Evolutionary conservation across 2,888 invertebrate species (phyloP).

Genomic region (Ichneumoninae sp.): DNA sequence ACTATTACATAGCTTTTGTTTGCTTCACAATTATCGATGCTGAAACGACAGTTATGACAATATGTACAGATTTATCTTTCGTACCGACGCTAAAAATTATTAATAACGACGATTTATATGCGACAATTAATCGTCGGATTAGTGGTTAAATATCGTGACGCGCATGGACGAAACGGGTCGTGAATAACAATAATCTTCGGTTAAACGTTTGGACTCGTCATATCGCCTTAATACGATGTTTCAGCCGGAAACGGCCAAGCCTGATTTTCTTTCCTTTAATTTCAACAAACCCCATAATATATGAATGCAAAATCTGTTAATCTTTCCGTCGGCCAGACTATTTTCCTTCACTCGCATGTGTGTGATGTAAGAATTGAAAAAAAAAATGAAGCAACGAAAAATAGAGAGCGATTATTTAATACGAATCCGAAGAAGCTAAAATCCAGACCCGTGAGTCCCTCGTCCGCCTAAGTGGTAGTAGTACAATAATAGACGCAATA

Average conservation of each 20-base stretch:
- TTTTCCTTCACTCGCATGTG: not conserved
- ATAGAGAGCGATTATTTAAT: not conserved
- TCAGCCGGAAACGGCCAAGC: not conserved
- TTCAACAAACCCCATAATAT: not conserved
- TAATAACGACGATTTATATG: constrained; percentile 63
- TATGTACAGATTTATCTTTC: constrained; percentile 78
- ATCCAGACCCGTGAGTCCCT: constrained; percentile 50
- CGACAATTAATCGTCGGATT: constrained; percentile 66
- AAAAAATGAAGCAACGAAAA: not conserved
- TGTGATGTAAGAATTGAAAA: constrained; percentile 19
- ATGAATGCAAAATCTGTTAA: not conserved
- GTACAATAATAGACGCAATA: constrained; percentile 73
- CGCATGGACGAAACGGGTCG: constrained; percentile 38
- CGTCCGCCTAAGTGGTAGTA: constrained; percentile 60
- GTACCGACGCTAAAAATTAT: constrained; percentile 71
- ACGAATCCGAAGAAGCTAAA: constrained; percentile 14
- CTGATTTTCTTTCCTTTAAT: not conserved
- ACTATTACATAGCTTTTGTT: constrained; percentile 60
- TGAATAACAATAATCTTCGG: constrained; percentile 17
- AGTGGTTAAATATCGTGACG: constrained; percentile 68
- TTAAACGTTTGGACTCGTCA: not conserved
- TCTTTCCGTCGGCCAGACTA: not conserved
- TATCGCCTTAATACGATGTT: not conserved
- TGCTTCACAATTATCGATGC: constrained; percentile 64
- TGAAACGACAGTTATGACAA: constrained; percentile 77